These are phyloP conservation scores for Sylvilagus bachmani DNA, from an alignment of 2,113 vertebrate species.

Conservation along the genomic window DNA sequence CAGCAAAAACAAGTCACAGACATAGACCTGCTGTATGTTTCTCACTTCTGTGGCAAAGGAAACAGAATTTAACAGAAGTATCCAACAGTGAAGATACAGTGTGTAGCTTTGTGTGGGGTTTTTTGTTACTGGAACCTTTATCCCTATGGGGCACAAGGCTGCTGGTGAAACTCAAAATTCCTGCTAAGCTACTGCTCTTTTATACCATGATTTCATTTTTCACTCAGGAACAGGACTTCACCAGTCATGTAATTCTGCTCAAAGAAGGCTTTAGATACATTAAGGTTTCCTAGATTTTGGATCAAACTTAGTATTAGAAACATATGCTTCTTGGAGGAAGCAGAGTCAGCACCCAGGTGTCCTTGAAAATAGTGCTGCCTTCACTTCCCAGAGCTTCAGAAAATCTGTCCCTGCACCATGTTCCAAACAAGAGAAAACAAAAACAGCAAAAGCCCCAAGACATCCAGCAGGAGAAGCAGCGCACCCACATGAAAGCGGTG, in stretches of 20 bases:
- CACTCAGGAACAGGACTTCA: background rate
- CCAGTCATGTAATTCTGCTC: background rate
- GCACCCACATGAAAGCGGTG: background rate
- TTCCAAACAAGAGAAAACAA: background rate
- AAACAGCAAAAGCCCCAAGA: background rate
- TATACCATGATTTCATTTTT: background rate
- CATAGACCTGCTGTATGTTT: background rate
- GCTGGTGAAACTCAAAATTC: conserved; percentile 5
- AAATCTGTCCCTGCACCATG: background rate
- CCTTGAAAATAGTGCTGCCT: background rate
- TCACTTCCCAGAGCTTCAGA: background rate
- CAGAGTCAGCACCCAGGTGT: background rate
- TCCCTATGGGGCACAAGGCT: background rate
- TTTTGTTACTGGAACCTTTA: background rate
- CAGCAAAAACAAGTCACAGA: background rate
- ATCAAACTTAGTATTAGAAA: conserved; percentile 19
- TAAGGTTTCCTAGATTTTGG: conserved; percentile 46
- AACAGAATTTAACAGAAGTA: conserved; percentile 25
- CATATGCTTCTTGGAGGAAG: background rate
- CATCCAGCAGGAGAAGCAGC: background rate
- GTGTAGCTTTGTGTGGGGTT: background rate
- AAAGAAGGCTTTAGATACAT: conserved; percentile 44
- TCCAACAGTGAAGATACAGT: background rate
- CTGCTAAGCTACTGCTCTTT: background rate
- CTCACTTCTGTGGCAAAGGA: background rate